Evolutionary conservation across 1,140 invertebrate species (phyloP), one percentile per base, ranked within the genome.

Genomic region (Hylaeus volcanicus): DNA sequence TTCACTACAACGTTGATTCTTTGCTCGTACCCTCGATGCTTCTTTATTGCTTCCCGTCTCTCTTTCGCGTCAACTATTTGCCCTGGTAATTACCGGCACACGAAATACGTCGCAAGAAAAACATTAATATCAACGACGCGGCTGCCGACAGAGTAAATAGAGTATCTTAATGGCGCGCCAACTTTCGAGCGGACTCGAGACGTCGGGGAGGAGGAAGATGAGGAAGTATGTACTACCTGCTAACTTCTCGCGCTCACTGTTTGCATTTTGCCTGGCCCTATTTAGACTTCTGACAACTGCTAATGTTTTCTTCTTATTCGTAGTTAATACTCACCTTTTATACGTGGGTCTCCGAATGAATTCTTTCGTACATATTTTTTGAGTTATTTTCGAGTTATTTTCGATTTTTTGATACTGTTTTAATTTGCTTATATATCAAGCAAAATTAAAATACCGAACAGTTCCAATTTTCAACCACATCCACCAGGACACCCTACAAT

Each of bases 51-150:
- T 75, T 71, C 39, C 14, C 56, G 70, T 78, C 76, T 79, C 81
- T 69, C 64, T 79, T 81, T 58, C 71, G 77, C 74, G 58, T 58
- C 74, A 71, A 71, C 84, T 90, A 81, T 90, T 90, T 90, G 84
- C 84, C 76, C 81, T 79, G 76, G 86, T 90, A 91, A 92, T 92
- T 91, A 91, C 87, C 64, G 81, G 85, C 81, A 79, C 83, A 86
- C 82, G 79, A 85, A 87, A 87, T 72, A 84, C 80, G 82, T 88
- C 85, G 86, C 75, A 91, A 92, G 89, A 91, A 91, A 91, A 91
- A 92, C 88, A 91, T 91, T 91, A 90, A 90, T 90, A 91, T 90
- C 86, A 89, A 92, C 82, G 86, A 86, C 80, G 83, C 82, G 72
- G 89, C 87, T 87, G 87, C 86, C 85, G 86, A 86, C 86, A 88